A percentile compares a stretch with the other conserved stretches of the same genome.
phyloP scores from a whole-genome alignment of 2,888 invertebrate genomes.

The Heteromyza rotundicornis region DNA sequence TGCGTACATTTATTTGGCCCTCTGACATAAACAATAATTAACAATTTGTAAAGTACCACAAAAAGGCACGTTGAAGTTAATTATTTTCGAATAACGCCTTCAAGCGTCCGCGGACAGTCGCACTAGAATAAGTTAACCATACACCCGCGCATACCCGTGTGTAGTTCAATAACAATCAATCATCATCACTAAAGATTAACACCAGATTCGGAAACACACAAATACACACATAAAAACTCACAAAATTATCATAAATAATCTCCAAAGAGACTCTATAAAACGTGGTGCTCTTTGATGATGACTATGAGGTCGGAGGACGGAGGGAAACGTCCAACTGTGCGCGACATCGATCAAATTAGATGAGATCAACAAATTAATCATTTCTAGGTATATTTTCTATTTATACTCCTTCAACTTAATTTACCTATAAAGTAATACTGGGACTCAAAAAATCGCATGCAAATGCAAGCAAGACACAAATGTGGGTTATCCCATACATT shows the following conservation, averaged over 20 bases:
- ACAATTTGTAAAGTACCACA: not conserved
- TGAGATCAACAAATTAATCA: slow-evolving; percentile 33
- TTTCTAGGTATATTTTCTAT: slow-evolving; percentile 6
- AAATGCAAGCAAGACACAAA: no score
- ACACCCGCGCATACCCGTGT: not conserved
- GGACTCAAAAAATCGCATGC: no score
- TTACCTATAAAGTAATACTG: no score
- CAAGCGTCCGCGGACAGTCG: slow-evolving; percentile 21
- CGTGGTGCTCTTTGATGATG: not conserved
- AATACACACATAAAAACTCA: not conserved
- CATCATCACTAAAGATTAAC: not conserved
- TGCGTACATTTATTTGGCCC: no score
- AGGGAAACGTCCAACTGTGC: slow-evolving; percentile 22
- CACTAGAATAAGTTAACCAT: slow-evolving; percentile 1
- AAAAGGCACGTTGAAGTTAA: not conserved
- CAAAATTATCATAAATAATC: slow-evolving; percentile 5
- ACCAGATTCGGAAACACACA: not conserved
- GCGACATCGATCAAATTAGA: slow-evolving; percentile 18
- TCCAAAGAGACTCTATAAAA: slow-evolving; percentile 1
- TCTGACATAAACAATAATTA: no score
- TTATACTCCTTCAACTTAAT: no score
- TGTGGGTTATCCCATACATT: no score
- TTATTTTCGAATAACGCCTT: slow-evolving; percentile 5
- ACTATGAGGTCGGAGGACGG: no score
- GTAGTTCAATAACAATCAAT: not conserved